Conservation (phyloP, 37 sponge, comb jelly and placozoan species). For the Beroe forskalii region DNA sequence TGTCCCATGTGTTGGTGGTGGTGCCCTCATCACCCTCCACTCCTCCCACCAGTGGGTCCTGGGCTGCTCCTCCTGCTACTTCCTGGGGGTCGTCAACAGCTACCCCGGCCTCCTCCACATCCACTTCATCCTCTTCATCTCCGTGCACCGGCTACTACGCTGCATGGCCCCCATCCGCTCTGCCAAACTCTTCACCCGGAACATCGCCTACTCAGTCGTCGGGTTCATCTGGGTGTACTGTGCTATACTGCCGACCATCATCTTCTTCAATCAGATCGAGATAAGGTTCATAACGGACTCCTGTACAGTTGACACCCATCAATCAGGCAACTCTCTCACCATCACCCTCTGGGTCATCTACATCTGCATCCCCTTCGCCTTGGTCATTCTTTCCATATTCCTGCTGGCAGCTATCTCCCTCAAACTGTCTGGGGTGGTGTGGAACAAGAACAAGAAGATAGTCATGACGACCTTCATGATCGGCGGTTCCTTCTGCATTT, state of each 20-base stretch:
- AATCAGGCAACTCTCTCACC: not conserved
- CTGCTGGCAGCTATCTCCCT: conserved; percentile 19
- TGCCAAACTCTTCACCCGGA: conserved; percentile 2
- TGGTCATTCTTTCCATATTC: not conserved
- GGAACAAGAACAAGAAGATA: conserved; percentile 59
- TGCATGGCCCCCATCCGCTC: conserved; percentile 27
- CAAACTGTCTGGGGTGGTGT: conserved; percentile 50
- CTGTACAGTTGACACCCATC: conserved; percentile 39
- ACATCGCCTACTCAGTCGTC: not conserved
- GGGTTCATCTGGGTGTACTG: conserved; percentile 15
- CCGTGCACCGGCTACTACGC: conserved; percentile 43
- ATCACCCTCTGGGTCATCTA: not conserved
- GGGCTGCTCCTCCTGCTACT: conserved; percentile 50
- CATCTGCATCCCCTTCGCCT: conserved; percentile 14
- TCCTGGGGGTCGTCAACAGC: conserved; percentile 64
- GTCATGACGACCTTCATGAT: conserved; percentile 36
- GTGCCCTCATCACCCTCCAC: conserved; percentile 12
- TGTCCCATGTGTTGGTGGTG: conserved; percentile 36
- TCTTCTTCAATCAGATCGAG: conserved; percentile 1
- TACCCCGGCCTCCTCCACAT: conserved; percentile 67
- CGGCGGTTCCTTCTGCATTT: conserved; percentile 13
- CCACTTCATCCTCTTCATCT: conserved; percentile 65
- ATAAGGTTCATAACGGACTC: conserved; percentile 22
- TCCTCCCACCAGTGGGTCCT: conserved; percentile 50
- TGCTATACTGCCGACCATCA: not conserved